Percentiles rank a stretch among this genome's conserved stretches.
Evolutionary conservation across 1,140 invertebrate genomes (phyloP).

Genomic region (Dendrolimus punctatus): DNA sequence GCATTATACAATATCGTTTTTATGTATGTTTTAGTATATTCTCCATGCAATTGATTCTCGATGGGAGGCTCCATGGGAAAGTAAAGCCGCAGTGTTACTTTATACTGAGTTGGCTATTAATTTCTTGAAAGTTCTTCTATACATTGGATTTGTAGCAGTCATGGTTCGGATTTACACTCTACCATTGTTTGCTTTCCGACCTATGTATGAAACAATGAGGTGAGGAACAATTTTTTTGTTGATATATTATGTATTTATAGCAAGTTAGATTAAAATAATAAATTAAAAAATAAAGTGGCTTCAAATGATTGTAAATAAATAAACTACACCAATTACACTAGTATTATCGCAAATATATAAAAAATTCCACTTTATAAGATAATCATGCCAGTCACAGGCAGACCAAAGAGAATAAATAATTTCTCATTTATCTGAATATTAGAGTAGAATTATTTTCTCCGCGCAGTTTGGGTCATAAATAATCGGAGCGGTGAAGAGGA

Average conservation of each 20-base stretch:
- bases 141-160: slow-evolving; percentile 94
- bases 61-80: slow-evolving; percentile 98
- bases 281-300: not conserved
- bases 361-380: too few species aligned
- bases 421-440: too few species aligned
- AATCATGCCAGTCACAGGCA: too few species aligned
- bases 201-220: slow-evolving; percentile 98
- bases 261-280: not conserved
- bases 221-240: slow-evolving; percentile 38
- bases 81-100: slow-evolving; percentile 97
- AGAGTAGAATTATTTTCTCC: too few species aligned
- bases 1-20: slow-evolving; percentile 4
- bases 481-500: too few species aligned
- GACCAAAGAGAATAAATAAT: too few species aligned
- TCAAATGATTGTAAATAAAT: too few species aligned
- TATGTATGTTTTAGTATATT: slow-evolving; percentile 79
- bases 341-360: too few species aligned
- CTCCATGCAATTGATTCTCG: slow-evolving; percentile 95
- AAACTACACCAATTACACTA: too few species aligned
- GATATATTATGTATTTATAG: not conserved
- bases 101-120: slow-evolving; percentile 98
- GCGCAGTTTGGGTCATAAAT: too few species aligned
- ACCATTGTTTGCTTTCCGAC: slow-evolving; percentile 97
- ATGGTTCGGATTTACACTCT: slow-evolving; percentile 99
- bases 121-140: slow-evolving; percentile 90